Conservation (phyloP, 2,888 invertebrate species). For the Cyclophora albipunctata region DNA sequence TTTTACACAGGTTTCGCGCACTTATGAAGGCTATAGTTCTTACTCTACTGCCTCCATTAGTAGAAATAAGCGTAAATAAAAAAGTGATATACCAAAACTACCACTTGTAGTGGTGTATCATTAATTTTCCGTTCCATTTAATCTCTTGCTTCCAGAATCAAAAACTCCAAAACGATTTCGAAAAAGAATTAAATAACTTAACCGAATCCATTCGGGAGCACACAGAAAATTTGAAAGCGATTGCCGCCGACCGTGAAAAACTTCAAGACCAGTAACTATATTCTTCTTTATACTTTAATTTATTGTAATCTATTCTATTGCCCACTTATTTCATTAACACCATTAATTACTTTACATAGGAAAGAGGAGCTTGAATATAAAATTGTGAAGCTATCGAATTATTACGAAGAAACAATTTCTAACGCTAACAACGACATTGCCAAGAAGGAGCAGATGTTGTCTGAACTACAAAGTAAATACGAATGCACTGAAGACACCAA, state of each 20-base stretch:
- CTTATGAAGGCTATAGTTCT: too few relatives aligned
- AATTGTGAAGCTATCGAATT: slow-evolving; percentile 39
- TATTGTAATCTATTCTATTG: too few relatives aligned
- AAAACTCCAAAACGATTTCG: slow-evolving; percentile 45
- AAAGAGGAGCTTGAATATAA: slow-evolving; percentile 56
- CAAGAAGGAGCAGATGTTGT: slow-evolving; percentile 29
- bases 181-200: slow-evolving; percentile 46
- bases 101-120: too few relatives aligned
- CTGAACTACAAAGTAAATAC: too few relatives aligned
- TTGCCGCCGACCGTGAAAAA: slow-evolving; percentile 49
- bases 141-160: slow-evolving; percentile 36
- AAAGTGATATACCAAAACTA: too few relatives aligned
- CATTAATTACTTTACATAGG: slow-evolving; percentile 22
- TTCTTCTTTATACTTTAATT: slow-evolving; percentile 2
- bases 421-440: slow-evolving; percentile 28
- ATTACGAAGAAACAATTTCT: slow-evolving; percentile 35
- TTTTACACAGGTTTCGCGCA: too few relatives aligned
- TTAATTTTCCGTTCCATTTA: too few relatives aligned
- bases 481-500: slow-evolving; percentile 11
- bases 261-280: slow-evolving; percentile 48
- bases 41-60: too few relatives aligned
- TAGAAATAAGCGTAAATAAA: too few relatives aligned
- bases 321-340: too few relatives aligned
- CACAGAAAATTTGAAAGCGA: slow-evolving; percentile 50
- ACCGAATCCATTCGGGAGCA: slow-evolving; percentile 52